Evolutionary conservation across 2,797 vertebrate genomes (phyloP), one percentile per base, ranked within the genome.

Genomic region (Cynodonichthys magdalenae): DNA sequence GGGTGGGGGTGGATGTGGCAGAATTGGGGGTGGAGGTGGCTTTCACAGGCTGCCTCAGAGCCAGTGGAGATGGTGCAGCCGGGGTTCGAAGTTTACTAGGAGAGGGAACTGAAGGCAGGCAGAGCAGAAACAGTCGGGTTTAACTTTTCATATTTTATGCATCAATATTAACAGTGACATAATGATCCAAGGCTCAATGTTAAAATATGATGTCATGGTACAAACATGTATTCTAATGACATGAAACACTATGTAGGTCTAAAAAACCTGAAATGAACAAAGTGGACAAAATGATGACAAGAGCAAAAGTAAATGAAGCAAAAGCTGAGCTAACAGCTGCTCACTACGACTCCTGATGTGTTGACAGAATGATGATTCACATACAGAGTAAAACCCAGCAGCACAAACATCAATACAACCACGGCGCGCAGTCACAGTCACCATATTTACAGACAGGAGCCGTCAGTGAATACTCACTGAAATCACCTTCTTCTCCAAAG

Each of bases 41-140:
- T 82, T 98, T 99, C 45, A 99, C 86, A 0, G 98, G 98, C 12
- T 99, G 98, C 20, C 95, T 94, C 52, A 99, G 90, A 51, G 97
- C 94, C 74, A 99, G 85, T 2, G 98, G 98, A 44, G 98, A 99
- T 0, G 96, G 95, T 1, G 96, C 93, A 46, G 89, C 93, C 0
- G 98, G 97, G 4, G 95, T 94, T 42, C 98, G 93, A 80, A 99
- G 94, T 70, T 99, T 99, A 89, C 97, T 96, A 66, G 97, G 95
- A 84, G 97, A 96, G 46, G 97, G 97, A 83, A 99, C 97, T 99
- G 90, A 10, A 79, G 83, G 76, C 8, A 18, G 59, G 57, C 27
- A 77, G 64, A 71, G 55, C 59, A 53, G 58, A 18, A 51, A 49
- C 15, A 54, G 64, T 69, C 51, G 63, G 73, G 28, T 31, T 44